phyloP scores from a whole-genome alignment of 2,888 invertebrate genomes.

The Saturnia japonica region DNA sequence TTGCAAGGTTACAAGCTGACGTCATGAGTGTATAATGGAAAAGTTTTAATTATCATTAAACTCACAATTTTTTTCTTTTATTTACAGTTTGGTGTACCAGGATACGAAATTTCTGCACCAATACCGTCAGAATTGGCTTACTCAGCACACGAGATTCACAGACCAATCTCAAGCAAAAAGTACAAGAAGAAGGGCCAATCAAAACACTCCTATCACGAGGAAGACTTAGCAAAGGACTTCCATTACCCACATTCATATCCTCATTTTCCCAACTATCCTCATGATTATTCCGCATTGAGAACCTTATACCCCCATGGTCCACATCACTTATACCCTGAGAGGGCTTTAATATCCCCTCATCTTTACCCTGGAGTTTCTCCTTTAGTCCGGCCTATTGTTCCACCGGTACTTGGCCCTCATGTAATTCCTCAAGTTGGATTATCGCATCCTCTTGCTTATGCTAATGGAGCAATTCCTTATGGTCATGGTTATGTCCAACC shows the following conservation, averaged over 20 bases:
- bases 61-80: not conserved
- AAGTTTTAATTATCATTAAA: not conserved
- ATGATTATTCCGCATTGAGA: not conserved
- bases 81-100: conserved; percentile 56
- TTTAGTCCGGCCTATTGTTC: conserved; percentile 4
- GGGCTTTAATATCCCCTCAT: conserved; percentile 10
- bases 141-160: conserved; percentile 51
- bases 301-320: conserved; percentile 1
- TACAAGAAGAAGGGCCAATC: conserved; percentile 17
- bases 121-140: conserved; percentile 65
- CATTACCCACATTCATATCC: conserved; percentile 7
- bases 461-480: conserved; percentile 4
- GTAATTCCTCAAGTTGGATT: conserved; percentile 16
- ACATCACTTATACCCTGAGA: conserved; percentile 7
- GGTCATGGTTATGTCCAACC: conserved; percentile 17
- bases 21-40: not conserved
- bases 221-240: conserved; percentile 12
- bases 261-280: conserved; percentile 2
- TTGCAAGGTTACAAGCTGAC: not conserved
- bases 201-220: conserved; percentile 15
- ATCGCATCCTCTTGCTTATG: conserved; percentile 16
- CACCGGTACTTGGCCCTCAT: conserved; percentile 6
- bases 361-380: not conserved
- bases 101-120: conserved; percentile 63
- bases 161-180: conserved; percentile 15